These are phyloP conservation scores for Aquatica leii DNA, from an alignment of 2,888 invertebrate genomes.

Conservation along the genomic window DNA sequence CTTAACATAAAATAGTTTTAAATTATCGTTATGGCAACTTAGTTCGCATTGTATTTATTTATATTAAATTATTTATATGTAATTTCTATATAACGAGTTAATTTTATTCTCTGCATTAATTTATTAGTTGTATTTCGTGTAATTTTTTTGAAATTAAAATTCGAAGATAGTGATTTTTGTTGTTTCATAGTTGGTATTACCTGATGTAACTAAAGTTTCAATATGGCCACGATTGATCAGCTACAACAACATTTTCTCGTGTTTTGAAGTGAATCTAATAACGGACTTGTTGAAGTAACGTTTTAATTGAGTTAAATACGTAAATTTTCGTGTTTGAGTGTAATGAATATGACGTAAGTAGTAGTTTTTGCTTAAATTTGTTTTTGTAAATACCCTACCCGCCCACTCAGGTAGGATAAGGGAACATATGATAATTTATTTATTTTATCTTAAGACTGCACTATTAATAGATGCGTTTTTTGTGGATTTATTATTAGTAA, in stretches of 20 bases:
- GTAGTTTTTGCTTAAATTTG: neutral
- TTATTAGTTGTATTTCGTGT: slow-evolving; percentile 18
- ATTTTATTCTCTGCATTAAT: slow-evolving; percentile 18
- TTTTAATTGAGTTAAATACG: neutral
- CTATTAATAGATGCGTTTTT: neutral
- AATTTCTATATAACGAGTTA: slow-evolving; percentile 22
- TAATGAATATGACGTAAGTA: slow-evolving; percentile 25
- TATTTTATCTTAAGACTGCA: slow-evolving; percentile 13
- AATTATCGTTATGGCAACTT: slow-evolving; percentile 35
- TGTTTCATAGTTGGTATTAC: slow-evolving; percentile 15
- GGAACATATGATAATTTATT: slow-evolving; percentile 43
- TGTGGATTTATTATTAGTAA: neutral
- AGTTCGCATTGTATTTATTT: slow-evolving; percentile 39
- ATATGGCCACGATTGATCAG: slow-evolving; percentile 40
- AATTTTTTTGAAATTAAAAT: slow-evolving; percentile 25
- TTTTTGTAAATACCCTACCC: slow-evolving; percentile 30
- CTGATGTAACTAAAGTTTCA: slow-evolving; percentile 21
- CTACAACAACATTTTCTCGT: slow-evolving; percentile 35
- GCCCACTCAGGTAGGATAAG: slow-evolving; percentile 37
- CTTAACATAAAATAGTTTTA: slow-evolving; percentile 22
- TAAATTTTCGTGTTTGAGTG: neutral
- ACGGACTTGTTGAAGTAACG: neutral
- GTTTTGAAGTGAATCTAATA: neutral
- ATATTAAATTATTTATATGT: slow-evolving; percentile 41
- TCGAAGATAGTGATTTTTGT: slow-evolving; percentile 19